Percentiles rank a stretch among this genome's conserved stretches.
Evolutionary conservation across 2,888 invertebrate species (phyloP).

Genomic region (Pristionchus maxplancki): DNA sequence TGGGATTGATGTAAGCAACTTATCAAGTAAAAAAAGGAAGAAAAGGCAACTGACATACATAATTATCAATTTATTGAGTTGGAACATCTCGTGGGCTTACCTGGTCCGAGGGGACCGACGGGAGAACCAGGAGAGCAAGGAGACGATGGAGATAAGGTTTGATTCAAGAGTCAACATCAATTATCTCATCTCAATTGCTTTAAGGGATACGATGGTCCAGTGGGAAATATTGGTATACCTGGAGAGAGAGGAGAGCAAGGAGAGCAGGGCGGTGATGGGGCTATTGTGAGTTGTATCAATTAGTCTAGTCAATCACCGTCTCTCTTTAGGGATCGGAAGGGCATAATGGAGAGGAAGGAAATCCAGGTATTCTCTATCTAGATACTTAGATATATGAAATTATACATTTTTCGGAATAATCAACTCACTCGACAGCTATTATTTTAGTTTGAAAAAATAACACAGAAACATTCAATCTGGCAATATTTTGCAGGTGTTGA

Average conservation of each 20-base stretch:
- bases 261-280: conserved; percentile 35
- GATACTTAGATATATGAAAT: too few relatives aligned
- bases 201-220: conserved; percentile 39
- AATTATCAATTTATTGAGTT: neutral
- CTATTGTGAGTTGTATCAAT: neutral
- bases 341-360: conserved; percentile 37
- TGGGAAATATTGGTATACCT: conserved; percentile 26
- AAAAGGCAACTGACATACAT: neutral
- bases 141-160: conserved; percentile 1
- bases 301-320: neutral
- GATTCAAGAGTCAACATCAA: neutral
- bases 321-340: conserved; percentile 40
- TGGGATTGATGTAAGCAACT: conserved; percentile 65
- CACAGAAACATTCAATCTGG: too few relatives aligned
- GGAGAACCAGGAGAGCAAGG: conserved; percentile 55
- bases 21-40: too few relatives aligned
- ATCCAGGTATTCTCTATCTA: conserved; percentile 2
- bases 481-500: too few relatives aligned
- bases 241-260: conserved; percentile 36
- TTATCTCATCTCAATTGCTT: neutral
- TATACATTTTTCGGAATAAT: too few relatives aligned
- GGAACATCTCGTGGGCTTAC: conserved; percentile 60
- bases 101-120: conserved; percentile 68
- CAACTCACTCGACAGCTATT: too few relatives aligned
- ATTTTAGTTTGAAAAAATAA: too few relatives aligned